Evolutionary conservation across 30 jellyfish, hydroid and myxozoan genomes (phyloP).

Genomic region (Aurelia coerulea): DNA sequence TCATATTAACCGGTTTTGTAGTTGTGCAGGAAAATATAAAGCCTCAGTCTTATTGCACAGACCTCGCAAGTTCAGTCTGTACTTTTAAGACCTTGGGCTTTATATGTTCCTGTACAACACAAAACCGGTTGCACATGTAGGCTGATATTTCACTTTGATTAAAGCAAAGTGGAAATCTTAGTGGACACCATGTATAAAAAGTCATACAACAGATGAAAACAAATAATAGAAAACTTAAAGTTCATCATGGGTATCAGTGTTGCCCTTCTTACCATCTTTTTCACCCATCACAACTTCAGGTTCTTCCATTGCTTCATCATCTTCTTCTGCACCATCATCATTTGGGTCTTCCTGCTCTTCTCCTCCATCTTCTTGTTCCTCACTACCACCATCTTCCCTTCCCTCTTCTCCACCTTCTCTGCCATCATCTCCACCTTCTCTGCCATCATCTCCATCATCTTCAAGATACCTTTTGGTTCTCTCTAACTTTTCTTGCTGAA

Average conservation of each 20-base stretch:
- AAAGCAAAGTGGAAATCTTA: not conserved
- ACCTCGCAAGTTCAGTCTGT: too few species aligned
- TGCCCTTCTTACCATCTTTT: not conserved
- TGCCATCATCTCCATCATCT: slow-evolving; percentile 32
- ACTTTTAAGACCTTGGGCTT: too few species aligned
- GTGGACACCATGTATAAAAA: not conserved
- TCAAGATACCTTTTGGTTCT: slow-evolving; percentile 27
- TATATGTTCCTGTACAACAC: too few species aligned
- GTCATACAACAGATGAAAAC: not conserved
- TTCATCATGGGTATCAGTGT: slow-evolving; percentile 40
- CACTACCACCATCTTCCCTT: slow-evolving; percentile 8
- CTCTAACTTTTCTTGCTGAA: slow-evolving; percentile 1
- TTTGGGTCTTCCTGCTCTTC: too few species aligned
- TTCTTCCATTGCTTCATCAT: not conserved
- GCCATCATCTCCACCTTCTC: slow-evolving; percentile 39
- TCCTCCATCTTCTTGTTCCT: too few species aligned
- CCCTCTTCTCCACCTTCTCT: slow-evolving; percentile 20
- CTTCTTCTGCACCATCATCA: slow-evolving; percentile 2
- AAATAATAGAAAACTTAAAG: slow-evolving; percentile 4
- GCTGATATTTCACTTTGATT: too few species aligned
- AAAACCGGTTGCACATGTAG: too few species aligned
- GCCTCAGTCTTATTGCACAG: too few species aligned
- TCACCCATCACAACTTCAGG: slow-evolving; percentile 40
- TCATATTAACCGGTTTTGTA: too few species aligned
- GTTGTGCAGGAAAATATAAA: too few species aligned